Base-by-base conservation (phyloP, 2,888 invertebrate species). In the Cosmopolites sordidus region DNA sequence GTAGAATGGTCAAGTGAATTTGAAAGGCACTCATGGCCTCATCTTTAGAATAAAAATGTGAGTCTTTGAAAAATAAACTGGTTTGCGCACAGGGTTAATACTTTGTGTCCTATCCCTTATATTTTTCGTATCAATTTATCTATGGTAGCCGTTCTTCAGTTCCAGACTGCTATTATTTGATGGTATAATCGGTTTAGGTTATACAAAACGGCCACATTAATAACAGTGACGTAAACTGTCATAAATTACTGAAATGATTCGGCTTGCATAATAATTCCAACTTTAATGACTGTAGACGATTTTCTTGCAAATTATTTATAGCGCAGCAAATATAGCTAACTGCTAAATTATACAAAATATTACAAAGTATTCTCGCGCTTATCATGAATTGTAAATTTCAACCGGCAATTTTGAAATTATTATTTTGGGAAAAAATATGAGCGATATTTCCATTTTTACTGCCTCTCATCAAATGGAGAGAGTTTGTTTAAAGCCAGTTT, bases 1-100 rank as follows among this genome's bases (percentile, higher is more conserved):
- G 65, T 67, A 62, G 63, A 67, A 66, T 66, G 68, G 67, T 68
- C 68, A 69, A 69, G 68, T 69, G 68, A 69, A 67, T 67, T 64
- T 66, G 58, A 59, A 59, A 54, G 54, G 58, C 62, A 58, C 55
- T 54, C 42, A 51, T 59, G 45, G 46, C 8, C 22, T 22, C 51
- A 58, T 59, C 59, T 56, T 59, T 58, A 54, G 40, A 46, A 47
- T 45, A 48, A 41, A 53, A 56, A 54, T 43, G 18, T 50, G 60
- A 60, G 61, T 59, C 60, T 64, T 62, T 60, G 59, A 60, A 60
- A 61, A 60, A 58, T 63, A 65, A 22, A 68, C 68, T 66, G 67
- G 67, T 68, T 67, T 61, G n/a, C 15, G 63, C 62, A 59, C 62
- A 58, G 60, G 64, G 60, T 63, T 60, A 62, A 65, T 62, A 59